Evolutionary conservation across 1,140 invertebrate genomes (phyloP).

Genomic region (Musca vetustissima): DNA sequence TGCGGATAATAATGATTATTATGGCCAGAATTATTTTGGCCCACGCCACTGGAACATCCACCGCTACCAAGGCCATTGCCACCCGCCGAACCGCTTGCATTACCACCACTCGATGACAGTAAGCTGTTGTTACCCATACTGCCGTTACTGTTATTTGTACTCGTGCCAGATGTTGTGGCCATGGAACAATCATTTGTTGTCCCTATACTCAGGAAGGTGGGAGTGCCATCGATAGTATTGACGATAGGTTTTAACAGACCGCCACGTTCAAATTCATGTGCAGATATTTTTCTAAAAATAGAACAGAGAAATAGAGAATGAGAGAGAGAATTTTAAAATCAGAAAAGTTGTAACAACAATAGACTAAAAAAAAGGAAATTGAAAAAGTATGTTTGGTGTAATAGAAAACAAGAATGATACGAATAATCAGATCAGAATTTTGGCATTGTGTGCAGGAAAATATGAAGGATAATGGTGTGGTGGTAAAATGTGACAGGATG

Average conservation of each 20-base stretch:
- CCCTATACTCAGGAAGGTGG: constrained; percentile 76
- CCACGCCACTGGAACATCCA: not conserved
- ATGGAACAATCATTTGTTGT: constrained; percentile 51
- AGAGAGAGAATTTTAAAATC: not conserved
- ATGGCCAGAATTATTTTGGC: not conserved
- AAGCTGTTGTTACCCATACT: constrained; percentile 20
- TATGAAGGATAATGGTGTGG: too few species aligned
- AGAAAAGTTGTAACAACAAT: too few species aligned
- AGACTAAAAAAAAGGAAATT: too few species aligned
- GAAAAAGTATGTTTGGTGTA: too few species aligned
- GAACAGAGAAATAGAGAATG: not conserved
- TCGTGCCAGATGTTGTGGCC: not conserved
- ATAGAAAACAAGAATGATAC: too few species aligned
- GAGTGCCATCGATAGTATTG: constrained; percentile 86
- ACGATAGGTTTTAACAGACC: constrained; percentile 89
- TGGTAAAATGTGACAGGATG: too few species aligned
- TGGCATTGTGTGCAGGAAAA: too few species aligned
- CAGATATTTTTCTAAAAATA: constrained; percentile 82
- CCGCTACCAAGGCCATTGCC: constrained; percentile 30
- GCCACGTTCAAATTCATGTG: constrained; percentile 91
- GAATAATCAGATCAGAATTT: too few species aligned
- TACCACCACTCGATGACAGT: constrained; percentile 13
- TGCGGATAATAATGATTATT: constrained; percentile 14
- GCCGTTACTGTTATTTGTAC: constrained; percentile 26
- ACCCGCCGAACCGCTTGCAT: constrained; percentile 14